Conservation (phyloP, 2,888 invertebrate species). For the Ichneumoninae sp. region DNA sequence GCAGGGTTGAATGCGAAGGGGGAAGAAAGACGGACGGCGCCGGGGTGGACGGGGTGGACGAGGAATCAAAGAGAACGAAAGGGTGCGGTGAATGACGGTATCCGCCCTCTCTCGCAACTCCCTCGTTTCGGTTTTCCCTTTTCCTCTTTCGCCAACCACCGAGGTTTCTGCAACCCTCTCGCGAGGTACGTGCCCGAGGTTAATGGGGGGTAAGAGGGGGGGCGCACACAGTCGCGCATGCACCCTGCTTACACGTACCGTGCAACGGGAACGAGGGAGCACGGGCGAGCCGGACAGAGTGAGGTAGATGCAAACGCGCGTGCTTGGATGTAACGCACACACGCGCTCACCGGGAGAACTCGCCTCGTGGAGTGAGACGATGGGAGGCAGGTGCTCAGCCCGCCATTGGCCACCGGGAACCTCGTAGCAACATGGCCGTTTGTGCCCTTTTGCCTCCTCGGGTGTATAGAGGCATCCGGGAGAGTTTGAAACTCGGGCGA, state of each 20-base stretch:
- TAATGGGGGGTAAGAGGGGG: neutral
- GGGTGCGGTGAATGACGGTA: conserved; percentile 51
- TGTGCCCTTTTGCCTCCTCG: conserved; percentile 78
- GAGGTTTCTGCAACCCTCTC: conserved; percentile 55
- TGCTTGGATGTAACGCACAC: conserved; percentile 45
- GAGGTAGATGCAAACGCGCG: conserved; percentile 42
- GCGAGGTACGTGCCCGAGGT: conserved; percentile 43
- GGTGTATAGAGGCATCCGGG: conserved; percentile 16
- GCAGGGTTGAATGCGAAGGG: neutral
- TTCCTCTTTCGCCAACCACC: conserved; percentile 41
- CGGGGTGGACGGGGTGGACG: conserved; percentile 4
- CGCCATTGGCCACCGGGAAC: conserved; percentile 82
- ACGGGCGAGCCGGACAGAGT: neutral
- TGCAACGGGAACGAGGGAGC: conserved; percentile 7
- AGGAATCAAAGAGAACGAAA: conserved; percentile 52
- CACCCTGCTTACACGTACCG: conserved; percentile 6
- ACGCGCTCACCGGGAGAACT: conserved; percentile 70
- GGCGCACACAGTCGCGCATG: conserved; percentile 51
- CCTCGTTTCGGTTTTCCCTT: conserved; percentile 47
- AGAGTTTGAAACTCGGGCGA: conserved; percentile 25
- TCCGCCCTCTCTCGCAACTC: conserved; percentile 55
- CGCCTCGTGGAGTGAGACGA: conserved; percentile 78
- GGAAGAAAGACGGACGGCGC: conserved; percentile 23
- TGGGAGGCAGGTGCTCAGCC: conserved; percentile 83
- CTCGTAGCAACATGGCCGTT: conserved; percentile 83